Percentiles rank a stretch among this genome's conserved stretches.
These are phyloP conservation scores for Oryzias melastigma DNA, from an alignment of 2,113 vertebrate genomes.

Conservation along the genomic window DNA sequence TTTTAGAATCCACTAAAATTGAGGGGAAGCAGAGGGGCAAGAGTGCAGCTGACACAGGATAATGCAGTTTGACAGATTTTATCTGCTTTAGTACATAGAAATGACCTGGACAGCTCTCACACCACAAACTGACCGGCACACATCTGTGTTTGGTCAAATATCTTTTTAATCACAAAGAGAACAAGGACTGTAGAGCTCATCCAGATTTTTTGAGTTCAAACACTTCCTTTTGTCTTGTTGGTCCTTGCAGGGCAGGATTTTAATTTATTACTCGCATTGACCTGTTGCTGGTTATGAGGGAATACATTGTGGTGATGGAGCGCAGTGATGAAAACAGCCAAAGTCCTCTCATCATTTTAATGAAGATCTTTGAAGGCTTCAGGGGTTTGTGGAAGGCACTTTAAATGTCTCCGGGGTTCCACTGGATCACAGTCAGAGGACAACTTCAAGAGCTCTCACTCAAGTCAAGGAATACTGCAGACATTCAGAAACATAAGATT, in stretches of 20 bases:
- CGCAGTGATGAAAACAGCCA: constrained; percentile 52
- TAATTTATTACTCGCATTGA: constrained; percentile 77
- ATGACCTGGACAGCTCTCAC: too few relatives aligned
- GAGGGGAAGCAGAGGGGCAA: too few relatives aligned
- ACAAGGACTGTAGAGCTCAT: constrained; percentile 34
- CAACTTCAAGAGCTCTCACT: constrained; percentile 38
- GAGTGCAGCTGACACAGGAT: too few relatives aligned
- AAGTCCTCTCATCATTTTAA: constrained; percentile 63
- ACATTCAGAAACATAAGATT: constrained; percentile 5
- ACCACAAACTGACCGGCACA: too few relatives aligned
- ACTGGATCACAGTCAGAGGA: constrained; percentile 32
- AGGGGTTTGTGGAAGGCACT: constrained; percentile 36
- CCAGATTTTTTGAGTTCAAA: constrained; percentile 56
- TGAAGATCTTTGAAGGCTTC: constrained; percentile 62
- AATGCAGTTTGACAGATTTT: too few relatives aligned
- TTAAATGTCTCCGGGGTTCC: constrained; percentile 31
- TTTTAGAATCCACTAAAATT: too few relatives aligned
- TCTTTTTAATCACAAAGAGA: too few relatives aligned
- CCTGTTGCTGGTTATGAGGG: constrained; percentile 58
- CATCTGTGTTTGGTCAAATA: too few relatives aligned
- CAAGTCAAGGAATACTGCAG: constrained; percentile 4
- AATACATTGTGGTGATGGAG: constrained; percentile 11
- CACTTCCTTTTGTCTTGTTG: constrained; percentile 51
- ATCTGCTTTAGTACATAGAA: too few relatives aligned
- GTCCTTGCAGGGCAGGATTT: constrained; percentile 68